Evolutionary conservation across 2,797 vertebrate genomes (phyloP).

Genomic region (Margarornis squamiger): DNA sequence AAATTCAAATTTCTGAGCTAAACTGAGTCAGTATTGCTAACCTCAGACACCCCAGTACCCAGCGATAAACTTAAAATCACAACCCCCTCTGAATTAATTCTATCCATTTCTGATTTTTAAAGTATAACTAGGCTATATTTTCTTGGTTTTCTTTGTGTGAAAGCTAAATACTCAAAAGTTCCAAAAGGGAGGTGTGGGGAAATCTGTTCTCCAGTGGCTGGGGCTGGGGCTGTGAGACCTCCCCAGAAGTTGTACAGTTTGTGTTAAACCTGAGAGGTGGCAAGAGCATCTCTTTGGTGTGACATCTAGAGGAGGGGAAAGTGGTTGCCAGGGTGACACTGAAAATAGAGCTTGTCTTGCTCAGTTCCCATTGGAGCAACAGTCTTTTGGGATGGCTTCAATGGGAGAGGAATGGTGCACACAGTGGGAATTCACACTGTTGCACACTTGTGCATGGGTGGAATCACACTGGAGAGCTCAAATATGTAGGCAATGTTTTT

Average conservation of each 20-base stretch:
- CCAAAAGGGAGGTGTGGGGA: neutral
- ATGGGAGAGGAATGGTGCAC: neutral
- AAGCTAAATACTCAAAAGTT: neutral
- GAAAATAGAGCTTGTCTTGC: conserved; percentile 1
- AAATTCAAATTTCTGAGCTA: neutral
- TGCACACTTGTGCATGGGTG: neutral
- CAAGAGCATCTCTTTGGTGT: neutral
- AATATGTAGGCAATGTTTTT: neutral
- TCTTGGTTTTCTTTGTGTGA: neutral
- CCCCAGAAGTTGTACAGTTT: neutral
- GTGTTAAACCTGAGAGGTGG: neutral
- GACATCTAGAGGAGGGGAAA: conserved; percentile 26
- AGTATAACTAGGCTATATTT: neutral
- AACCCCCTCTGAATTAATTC: neutral
- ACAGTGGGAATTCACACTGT: neutral
- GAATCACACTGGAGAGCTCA: neutral
- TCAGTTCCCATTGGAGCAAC: neutral
- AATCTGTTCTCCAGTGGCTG: neutral
- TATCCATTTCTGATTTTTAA: neutral
- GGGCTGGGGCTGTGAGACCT: neutral
- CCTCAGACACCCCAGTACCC: neutral
- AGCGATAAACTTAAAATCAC: neutral
- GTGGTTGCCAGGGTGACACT: conserved; percentile 17
- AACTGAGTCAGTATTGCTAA: neutral
- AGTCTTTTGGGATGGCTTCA: neutral